Evolutionary conservation across 2,888 invertebrate species (phyloP).

Genomic region (Eupelmus urozonus): DNA sequence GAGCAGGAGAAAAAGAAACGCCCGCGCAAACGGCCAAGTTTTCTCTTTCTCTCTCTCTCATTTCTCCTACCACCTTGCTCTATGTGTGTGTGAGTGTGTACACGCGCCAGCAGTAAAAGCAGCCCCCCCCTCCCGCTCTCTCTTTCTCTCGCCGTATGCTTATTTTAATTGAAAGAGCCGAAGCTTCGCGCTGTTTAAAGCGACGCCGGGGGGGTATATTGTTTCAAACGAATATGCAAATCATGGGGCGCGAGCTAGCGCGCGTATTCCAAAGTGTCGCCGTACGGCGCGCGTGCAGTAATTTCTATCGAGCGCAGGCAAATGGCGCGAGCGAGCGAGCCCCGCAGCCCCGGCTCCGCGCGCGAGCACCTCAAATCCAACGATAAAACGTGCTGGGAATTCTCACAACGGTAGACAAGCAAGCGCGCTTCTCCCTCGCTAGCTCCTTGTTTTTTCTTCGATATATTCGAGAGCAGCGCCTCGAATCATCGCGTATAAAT

Average conservation of each 20-base stretch:
- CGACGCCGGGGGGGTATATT: conserved; percentile 70
- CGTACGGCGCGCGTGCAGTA: conserved; percentile 62
- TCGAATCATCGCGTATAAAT: conserved; percentile 48
- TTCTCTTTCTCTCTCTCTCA: too few species aligned
- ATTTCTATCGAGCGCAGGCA: conserved; percentile 73
- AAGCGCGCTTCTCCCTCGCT: not conserved
- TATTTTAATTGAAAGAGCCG: conserved; percentile 75
- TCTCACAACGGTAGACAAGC: conserved; percentile 21
- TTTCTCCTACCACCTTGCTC: too few species aligned
- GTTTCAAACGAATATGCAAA: conserved; percentile 78
- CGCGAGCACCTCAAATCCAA: conserved; percentile 65
- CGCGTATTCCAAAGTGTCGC: not conserved
- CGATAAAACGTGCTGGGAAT: conserved; percentile 73
- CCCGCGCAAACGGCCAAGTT: too few species aligned
- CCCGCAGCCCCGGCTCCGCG: too few species aligned
- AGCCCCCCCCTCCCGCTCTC: conserved; percentile 60
- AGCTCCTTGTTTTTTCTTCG: not conserved
- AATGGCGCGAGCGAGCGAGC: conserved; percentile 16
- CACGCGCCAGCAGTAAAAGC: too few species aligned
- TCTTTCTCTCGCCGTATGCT: conserved; percentile 46
- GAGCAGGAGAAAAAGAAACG: conserved; percentile 26
- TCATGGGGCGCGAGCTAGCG: conserved; percentile 63
- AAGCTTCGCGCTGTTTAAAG: conserved; percentile 60
- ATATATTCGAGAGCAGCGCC: not conserved
- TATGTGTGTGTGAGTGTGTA: too few species aligned